Evolutionary conservation across 2,113 vertebrate species (phyloP), one percentile per base, ranked within the genome.

Genomic region (Gobiocypris rarus): DNA sequence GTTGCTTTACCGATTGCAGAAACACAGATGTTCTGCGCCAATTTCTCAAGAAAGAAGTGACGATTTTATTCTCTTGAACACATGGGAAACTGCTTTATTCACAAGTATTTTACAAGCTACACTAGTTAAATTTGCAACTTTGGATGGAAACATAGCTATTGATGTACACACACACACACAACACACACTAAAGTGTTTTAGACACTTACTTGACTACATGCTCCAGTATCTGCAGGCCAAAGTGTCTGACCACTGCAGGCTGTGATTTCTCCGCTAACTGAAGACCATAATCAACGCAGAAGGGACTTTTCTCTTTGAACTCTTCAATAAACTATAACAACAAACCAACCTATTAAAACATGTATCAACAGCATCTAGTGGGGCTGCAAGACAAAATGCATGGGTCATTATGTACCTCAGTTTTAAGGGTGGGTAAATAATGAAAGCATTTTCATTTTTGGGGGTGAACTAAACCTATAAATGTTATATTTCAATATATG

Each of bases 141-240:
- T 19, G 52, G 6, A 19, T 54, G 17, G 6, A 54, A 54, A 54
- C 17, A 54, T 54, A 54, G 17, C 17, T 54, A 19, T 19, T 54
- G 5, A 54, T 54, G 17, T 9, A 74, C 13, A 15, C 14, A 28
- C 24, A 31, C 48, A 50, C 48, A 22, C 3, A 17, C 34, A 38
- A 22, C 3, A 17, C 34, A 38, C 17, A 11, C 24, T 15, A 13
- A 6, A 59, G 9, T 13, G 3, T 43, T 69, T 10, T 1, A 24
- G 13, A 41, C 11, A 92, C 98, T 96, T 93, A 99, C 98, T 99
- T 99, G 90, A 99, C 95, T 85, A 97, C 96, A 65, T 99, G 98
- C 89, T 99, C 98, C 93, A 99, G 86, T 83, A 98, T 96, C 93
- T 99, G 98, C 90, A 99, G 94, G 75, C 98, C 98, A 85, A 99